Percentiles rank a stretch among this genome's conserved stretches.
Conservation (phyloP, 2,888 invertebrate genomes). For the Neocrepidodera transversa region DNA sequence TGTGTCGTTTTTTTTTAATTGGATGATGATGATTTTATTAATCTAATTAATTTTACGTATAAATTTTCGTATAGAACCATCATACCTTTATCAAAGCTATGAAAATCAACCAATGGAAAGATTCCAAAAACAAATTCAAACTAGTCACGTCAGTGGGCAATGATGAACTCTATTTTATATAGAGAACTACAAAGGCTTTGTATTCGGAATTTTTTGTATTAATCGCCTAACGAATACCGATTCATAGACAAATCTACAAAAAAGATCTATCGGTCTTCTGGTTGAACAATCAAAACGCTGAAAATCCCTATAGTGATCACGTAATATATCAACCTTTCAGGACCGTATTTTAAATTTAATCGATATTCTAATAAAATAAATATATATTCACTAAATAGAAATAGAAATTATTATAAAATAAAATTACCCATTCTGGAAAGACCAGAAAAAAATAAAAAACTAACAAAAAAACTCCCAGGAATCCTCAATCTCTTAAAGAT, state of each 20-base stretch:
- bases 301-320: constrained; percentile 9
- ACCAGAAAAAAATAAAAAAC: too few species aligned
- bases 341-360: background rate
- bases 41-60: too few species aligned
- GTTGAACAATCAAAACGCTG: constrained; percentile 21
- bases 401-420: too few species aligned
- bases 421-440: too few species aligned
- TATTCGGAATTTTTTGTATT: constrained; percentile 2
- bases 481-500: too few species aligned
- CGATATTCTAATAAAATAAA: too few species aligned
- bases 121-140: background rate
- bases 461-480: too few species aligned
- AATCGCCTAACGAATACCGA: background rate
- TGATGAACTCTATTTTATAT: background rate
- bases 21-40: too few species aligned
- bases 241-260: constrained; percentile 18
- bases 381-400: too few species aligned
- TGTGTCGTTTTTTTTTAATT: too few species aligned
- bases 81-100: too few species aligned
- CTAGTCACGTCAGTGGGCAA: background rate
- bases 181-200: background rate
- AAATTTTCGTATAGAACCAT: too few species aligned
- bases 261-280: constrained; percentile 4
- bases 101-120: background rate
- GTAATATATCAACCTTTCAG: constrained; percentile 4